Conservation (phyloP, 1,140 invertebrate species). For the Akabosia matsudoensis region DNA sequence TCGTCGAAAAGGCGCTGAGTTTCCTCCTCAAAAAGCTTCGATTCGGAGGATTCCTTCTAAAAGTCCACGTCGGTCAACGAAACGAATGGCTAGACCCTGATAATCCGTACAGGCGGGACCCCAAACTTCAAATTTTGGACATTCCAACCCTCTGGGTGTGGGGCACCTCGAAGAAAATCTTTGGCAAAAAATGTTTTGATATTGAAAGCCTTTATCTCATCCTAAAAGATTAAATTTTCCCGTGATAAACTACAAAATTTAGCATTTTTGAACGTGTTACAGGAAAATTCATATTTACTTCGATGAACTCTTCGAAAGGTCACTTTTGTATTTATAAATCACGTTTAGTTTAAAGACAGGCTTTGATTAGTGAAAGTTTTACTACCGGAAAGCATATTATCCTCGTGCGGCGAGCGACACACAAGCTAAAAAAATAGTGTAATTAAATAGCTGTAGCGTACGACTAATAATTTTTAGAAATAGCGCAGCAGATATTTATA, state of each 20-base stretch:
- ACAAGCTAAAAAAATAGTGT: no score
- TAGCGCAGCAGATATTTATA: no score
- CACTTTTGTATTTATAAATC: no score
- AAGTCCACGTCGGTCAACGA: background rate
- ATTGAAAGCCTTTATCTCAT: background rate
- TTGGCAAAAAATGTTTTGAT: background rate
- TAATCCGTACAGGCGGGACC: background rate
- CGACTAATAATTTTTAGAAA: no score
- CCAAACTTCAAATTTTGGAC: background rate
- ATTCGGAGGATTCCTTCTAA: conserved; percentile 1
- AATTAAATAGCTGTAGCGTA: no score
- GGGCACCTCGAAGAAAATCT: background rate
- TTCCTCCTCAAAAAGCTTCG: conserved; percentile 15
- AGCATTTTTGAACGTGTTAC: no score
- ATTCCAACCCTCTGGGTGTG: conserved; percentile 20
- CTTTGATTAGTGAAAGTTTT: no score
- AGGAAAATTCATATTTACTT: no score
- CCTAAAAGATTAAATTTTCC: conserved; percentile 2
- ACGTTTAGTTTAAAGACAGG: no score
- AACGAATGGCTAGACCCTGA: background rate
- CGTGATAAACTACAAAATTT: background rate
- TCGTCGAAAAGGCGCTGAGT: background rate
- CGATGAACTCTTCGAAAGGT: no score
- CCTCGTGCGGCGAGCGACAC: no score
- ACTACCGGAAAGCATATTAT: no score